Base-by-base conservation (phyloP, 2,797 vertebrate species). In the Crocidura indochinensis region DNA sequence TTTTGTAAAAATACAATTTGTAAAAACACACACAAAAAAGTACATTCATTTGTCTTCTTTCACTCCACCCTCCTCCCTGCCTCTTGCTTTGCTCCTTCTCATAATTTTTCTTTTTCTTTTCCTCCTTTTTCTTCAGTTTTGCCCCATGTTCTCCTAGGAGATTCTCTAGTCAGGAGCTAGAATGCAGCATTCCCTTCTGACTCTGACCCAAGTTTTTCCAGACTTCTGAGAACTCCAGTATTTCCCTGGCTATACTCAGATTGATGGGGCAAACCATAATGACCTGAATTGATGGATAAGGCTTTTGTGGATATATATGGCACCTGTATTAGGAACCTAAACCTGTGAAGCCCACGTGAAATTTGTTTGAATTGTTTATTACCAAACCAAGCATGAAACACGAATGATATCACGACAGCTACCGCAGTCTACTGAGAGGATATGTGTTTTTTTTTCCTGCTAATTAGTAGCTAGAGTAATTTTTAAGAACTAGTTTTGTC, bases 401-500 rank as follows among this genome's bases (percentile, higher is more conserved):
- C 26, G 31, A 7, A 69, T 76, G 38, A 38, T 38, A 38, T 38
- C 44, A 73, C 78, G 8, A 19, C 10, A 94, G 27, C 0, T 51
- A 78, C 65, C 91, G 74, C 73, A 92, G 56, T 69, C 38, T 69
- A 64, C 56, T 77, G 88, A 74, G 65, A 19, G 91, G 87, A 86
- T 87, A 64, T 80, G 24, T 91, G 24, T 84, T 27, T 31, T 68
- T 89, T 82, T 62, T 27, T 75, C 83, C 79, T 95, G 69, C 90
- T 89, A 91, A 6, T 71, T 73, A 95, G 76, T 82, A 92, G 62
- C 69, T 87, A 8, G 79, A 95, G 79, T n/a, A 31, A 72, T 95
- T 91, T 88, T 90, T 71, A 87, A 84, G 44, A 94, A 67, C 78
- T 24, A 76, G 1, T 87, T 87, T 92, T 92, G 69, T 89, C 79